Percentiles rank a stretch among this genome's conserved stretches.
Evolutionary conservation across 2,888 invertebrate species (phyloP).

Genomic region (Amphimallon solstitiale): DNA sequence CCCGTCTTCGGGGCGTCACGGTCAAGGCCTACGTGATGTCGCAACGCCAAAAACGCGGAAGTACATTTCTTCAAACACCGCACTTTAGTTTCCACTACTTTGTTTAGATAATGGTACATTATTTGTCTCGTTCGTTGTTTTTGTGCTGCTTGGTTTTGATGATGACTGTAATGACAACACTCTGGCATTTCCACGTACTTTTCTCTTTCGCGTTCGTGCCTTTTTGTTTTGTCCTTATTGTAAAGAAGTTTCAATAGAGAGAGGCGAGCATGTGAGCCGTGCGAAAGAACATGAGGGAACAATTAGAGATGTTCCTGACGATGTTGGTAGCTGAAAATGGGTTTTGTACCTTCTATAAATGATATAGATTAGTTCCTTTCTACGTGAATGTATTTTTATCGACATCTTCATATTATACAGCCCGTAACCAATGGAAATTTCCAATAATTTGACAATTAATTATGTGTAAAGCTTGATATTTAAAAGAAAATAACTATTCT

Average conservation of each 20-base stretch:
- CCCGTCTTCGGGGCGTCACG: constrained; percentile 46
- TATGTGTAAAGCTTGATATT: no score
- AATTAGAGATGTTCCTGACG: not conserved
- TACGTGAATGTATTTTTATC: no score
- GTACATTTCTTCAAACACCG: constrained; percentile 42
- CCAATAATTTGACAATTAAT: no score
- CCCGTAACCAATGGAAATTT: no score
- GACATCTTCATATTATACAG: no score
- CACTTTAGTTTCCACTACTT: constrained; percentile 42
- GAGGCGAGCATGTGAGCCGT: not conserved
- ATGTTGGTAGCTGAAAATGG: no score
- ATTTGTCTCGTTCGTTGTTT: constrained; percentile 11
- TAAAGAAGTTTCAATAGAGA: not conserved
- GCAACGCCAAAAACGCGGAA: constrained; percentile 49
- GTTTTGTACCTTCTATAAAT: no score
- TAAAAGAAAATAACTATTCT: no score
- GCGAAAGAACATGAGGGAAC: not conserved
- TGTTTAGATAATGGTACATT: constrained; percentile 42
- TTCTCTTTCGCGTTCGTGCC: not conserved
- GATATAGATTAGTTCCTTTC: no score
- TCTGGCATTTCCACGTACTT: not conserved
- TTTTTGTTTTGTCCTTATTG: not conserved
- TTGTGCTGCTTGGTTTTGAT: not conserved
- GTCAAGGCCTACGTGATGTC: constrained; percentile 51
- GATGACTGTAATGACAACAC: constrained; percentile 7